These are phyloP conservation scores for Thamnaconus septentrionalis DNA, from an alignment of 2,113 vertebrate genomes.

Conservation along the genomic window DNA sequence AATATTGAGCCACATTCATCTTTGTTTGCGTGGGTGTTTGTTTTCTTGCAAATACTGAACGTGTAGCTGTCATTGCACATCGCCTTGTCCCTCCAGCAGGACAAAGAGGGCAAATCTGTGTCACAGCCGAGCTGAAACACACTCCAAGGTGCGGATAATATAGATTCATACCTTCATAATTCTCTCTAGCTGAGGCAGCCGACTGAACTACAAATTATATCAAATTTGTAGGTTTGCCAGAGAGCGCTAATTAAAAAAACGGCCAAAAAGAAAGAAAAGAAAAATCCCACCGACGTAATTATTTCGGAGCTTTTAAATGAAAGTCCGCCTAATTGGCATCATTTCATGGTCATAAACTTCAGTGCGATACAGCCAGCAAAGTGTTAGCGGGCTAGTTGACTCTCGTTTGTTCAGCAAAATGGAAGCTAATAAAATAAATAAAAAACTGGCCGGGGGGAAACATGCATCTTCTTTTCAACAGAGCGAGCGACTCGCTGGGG, in stretches of 20 bases:
- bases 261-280: no score
- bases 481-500: slow-evolving; percentile 49
- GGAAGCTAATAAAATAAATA: slow-evolving; percentile 51
- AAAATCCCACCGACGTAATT: not conserved
- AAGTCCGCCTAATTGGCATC: not conserved
- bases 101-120: no score
- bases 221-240: not conserved
- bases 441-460: slow-evolving; percentile 27
- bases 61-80: not conserved
- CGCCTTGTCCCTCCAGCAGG: no score
- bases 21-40: not conserved
- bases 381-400: slow-evolving; percentile 48
- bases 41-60: not conserved
- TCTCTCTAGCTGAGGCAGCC: no score
- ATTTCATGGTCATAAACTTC: slow-evolving; percentile 31
- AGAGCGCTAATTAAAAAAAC: not conserved
- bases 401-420: slow-evolving; percentile 53
- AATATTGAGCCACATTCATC: slow-evolving; percentile 28
- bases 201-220: not conserved
- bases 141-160: no score
- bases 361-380: slow-evolving; percentile 29
- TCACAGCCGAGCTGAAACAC: no score
- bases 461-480: slow-evolving; percentile 47
- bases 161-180: no score
- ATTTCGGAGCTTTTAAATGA: not conserved